Percentiles rank a stretch among this genome's conserved stretches.
These are phyloP conservation scores for Arizona elegans DNA, from an alignment of 2,113 vertebrate genomes.

Conservation along the genomic window DNA sequence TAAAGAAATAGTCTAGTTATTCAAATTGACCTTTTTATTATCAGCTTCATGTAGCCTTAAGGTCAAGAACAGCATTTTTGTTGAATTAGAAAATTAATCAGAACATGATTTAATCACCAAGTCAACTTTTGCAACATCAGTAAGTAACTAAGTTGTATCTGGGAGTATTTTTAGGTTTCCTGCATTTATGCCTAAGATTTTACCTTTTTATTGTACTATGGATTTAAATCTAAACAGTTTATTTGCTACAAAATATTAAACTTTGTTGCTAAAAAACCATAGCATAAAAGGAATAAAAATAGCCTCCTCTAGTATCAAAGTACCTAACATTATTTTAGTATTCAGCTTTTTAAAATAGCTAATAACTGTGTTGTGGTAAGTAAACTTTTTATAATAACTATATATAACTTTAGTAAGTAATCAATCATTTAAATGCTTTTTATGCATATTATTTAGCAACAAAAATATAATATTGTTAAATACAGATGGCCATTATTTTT, in stretches of 20 bases:
- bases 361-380: conserved; percentile 59
- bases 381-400: conserved; percentile 31
- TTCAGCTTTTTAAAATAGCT: conserved; percentile 37
- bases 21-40: background rate
- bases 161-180: background rate
- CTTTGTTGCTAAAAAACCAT: background rate
- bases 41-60: background rate
- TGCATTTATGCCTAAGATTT: background rate
- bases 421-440: conserved; percentile 56
- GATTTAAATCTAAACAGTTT: background rate
- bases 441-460: conserved; percentile 61
- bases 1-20: background rate
- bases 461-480: conserved; percentile 55
- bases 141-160: conserved; percentile 7
- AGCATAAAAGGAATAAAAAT: background rate
- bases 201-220: conserved; percentile 4
- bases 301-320: background rate
- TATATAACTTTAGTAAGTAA: conserved; percentile 52
- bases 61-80: background rate
- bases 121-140: background rate
- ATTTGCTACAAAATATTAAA: background rate
- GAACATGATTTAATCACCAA: background rate
- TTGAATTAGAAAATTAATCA: background rate
- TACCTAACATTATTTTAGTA: background rate
- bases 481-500: conserved; percentile 73